Evolutionary conservation across 2,113 vertebrate genomes (phyloP).

Genomic region (Pao palembangensis): DNA sequence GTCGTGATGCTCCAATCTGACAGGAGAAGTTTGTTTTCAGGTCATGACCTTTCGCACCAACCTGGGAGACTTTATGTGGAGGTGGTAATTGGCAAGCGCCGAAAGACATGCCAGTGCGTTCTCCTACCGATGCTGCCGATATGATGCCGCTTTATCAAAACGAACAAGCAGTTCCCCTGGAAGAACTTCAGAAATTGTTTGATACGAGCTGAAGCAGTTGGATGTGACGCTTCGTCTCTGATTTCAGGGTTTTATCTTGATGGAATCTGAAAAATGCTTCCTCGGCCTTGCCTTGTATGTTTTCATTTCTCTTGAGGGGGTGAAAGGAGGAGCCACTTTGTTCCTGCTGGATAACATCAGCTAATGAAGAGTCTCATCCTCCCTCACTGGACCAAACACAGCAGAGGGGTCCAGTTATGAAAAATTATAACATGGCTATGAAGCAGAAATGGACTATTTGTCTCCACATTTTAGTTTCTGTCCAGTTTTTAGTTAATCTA

Average conservation of each 20-base stretch:
- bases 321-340: slow-evolving; percentile 23
- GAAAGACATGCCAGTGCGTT: no score
- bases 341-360: slow-evolving; percentile 8
- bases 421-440: slow-evolving; percentile 5
- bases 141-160: no score
- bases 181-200: not conserved
- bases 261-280: slow-evolving; percentile 25
- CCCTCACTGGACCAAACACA: not conserved
- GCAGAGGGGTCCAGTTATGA: not conserved
- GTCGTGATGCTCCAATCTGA: no score
- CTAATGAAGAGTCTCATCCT: slow-evolving; percentile 20
- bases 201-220: not conserved
- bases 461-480: not conserved
- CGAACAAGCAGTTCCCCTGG: no score
- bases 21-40: no score
- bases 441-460: not conserved
- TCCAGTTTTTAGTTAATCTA: not conserved
- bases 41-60: no score
- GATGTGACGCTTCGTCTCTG: not conserved
- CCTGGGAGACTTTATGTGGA: no score
- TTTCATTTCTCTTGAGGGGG: slow-evolving; percentile 45
- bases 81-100: no score
- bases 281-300: slow-evolving; percentile 22
- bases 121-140: no score
- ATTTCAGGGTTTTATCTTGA: slow-evolving; percentile 10